A percentile compares a stretch with the other conserved stretches of the same genome.
Evolutionary conservation across 2,113 vertebrate genomes (phyloP).

Genomic region (Cairina moschata): DNA sequence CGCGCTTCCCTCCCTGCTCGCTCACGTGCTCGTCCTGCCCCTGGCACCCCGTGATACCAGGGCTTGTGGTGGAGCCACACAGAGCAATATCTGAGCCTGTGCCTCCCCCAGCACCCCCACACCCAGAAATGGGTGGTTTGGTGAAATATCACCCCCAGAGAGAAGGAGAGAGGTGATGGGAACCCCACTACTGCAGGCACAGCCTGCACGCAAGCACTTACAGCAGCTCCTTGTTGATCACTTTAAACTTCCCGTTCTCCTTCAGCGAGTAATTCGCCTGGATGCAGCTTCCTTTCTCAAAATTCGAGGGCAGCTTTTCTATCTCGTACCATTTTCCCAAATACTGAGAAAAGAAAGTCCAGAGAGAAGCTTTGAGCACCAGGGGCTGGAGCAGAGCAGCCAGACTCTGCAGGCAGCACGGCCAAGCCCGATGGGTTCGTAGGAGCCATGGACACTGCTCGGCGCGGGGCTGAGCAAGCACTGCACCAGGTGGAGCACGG

Average conservation of each 20-base stretch:
- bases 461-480: not conserved
- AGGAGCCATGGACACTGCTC: too few species aligned
- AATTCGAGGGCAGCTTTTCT: constrained; percentile 79
- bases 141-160: not conserved
- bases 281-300: constrained; percentile 82
- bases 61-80: not conserved
- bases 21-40: not conserved
- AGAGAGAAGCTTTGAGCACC: not conserved
- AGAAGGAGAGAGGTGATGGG: not conserved
- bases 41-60: not conserved
- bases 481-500: not conserved
- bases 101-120: not conserved
- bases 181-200: not conserved
- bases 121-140: not conserved
- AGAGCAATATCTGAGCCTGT: not conserved
- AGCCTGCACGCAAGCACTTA: constrained; percentile 12
- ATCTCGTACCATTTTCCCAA: constrained; percentile 87
- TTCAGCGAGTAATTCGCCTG: constrained; percentile 80
- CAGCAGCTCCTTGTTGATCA: constrained; percentile 81
- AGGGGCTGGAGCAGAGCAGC: not conserved
- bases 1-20: accelerated
- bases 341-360: constrained; percentile 75
- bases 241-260: constrained; percentile 80
- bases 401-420: too few species aligned
- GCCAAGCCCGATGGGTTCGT: too few species aligned